A percentile compares a stretch with the other conserved stretches of the same genome.
Evolutionary conservation across 2,888 invertebrate species (phyloP).

Genomic region (Synergus itoensis): DNA sequence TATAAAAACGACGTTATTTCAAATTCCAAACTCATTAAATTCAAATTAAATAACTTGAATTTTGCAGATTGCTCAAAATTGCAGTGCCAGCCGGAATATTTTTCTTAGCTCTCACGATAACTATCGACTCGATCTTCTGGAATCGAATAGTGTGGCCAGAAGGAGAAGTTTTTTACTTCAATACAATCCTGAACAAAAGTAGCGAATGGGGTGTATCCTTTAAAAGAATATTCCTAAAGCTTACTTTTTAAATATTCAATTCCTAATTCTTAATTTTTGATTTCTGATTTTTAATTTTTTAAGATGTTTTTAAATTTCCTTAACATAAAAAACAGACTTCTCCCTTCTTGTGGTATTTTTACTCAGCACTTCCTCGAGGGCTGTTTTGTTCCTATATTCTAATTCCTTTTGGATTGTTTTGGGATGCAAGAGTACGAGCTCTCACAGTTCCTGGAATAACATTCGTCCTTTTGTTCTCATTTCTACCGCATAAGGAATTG

Average conservation of each 20-base stretch:
- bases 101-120: slow-evolving; percentile 85
- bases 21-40: background rate
- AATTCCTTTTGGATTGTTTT: slow-evolving; percentile 87
- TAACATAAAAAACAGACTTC: slow-evolving; percentile 84
- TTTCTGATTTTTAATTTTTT: slow-evolving; percentile 4
- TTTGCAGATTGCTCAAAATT: slow-evolving; percentile 85
- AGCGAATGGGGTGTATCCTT: slow-evolving; percentile 98
- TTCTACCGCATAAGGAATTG: slow-evolving; percentile 98
- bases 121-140: slow-evolving; percentile 97
- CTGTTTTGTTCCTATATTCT: slow-evolving; percentile 90
- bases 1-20: background rate
- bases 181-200: slow-evolving; percentile 95
- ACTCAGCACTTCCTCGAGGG: slow-evolving; percentile 96
- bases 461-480: slow-evolving; percentile 94
- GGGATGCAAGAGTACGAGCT: slow-evolving; percentile 86
- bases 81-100: slow-evolving; percentile 85
- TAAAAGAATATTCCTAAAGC: slow-evolving; percentile 1
- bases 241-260: slow-evolving; percentile 5
- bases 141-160: slow-evolving; percentile 95
- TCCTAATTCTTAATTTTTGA: slow-evolving; percentile 22
- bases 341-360: slow-evolving; percentile 99
- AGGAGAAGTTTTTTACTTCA: slow-evolving; percentile 98
- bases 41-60: background rate
- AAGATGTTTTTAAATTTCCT: slow-evolving; percentile 62
- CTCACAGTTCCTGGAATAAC: slow-evolving; percentile 85